Conservation (phyloP, 2,888 invertebrate species). For the Nasonia oneida region DNA sequence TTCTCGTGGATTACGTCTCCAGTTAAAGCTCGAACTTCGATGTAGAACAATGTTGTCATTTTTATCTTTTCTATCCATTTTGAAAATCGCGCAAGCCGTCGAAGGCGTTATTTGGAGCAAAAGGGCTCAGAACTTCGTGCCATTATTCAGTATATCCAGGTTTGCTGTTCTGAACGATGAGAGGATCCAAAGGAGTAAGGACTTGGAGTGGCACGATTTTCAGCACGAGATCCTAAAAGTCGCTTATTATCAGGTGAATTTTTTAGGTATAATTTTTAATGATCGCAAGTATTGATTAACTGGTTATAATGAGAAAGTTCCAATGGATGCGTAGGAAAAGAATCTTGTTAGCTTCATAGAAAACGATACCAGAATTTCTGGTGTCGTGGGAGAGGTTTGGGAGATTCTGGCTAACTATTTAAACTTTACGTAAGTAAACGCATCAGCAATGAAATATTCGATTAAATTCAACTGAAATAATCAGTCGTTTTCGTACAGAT, state of each 20-base stretch:
- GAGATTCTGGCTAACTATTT: constrained; percentile 54
- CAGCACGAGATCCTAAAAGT: constrained; percentile 12
- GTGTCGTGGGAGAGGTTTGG: constrained; percentile 61
- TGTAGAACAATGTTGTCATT: background rate
- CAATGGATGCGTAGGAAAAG: constrained; percentile 40
- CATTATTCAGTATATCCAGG: background rate
- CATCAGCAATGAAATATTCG: background rate
- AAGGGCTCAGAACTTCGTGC: constrained; percentile 8
- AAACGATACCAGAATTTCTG: constrained; percentile 57
- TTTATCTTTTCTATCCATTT: background rate
- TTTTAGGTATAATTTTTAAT: background rate
- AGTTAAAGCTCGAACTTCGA: background rate
- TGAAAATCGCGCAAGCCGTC: background rate
- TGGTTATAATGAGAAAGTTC: background rate
- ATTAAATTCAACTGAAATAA: background rate
- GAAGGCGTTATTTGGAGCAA: constrained; percentile 39
- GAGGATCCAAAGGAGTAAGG: background rate
- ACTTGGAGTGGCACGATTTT: constrained; percentile 43
- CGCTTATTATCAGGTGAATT: constrained; percentile 40
- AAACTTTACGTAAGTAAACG: constrained; percentile 61
- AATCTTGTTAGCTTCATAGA: constrained; percentile 56
- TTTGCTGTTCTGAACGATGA: background rate
- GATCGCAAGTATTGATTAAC: background rate
- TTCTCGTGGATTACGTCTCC: no score
- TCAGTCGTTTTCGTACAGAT: constrained; percentile 38